These are phyloP conservation scores for Dipodomys spectabilis DNA, from an alignment of 2,113 vertebrate genomes.

Conservation along the genomic window DNA sequence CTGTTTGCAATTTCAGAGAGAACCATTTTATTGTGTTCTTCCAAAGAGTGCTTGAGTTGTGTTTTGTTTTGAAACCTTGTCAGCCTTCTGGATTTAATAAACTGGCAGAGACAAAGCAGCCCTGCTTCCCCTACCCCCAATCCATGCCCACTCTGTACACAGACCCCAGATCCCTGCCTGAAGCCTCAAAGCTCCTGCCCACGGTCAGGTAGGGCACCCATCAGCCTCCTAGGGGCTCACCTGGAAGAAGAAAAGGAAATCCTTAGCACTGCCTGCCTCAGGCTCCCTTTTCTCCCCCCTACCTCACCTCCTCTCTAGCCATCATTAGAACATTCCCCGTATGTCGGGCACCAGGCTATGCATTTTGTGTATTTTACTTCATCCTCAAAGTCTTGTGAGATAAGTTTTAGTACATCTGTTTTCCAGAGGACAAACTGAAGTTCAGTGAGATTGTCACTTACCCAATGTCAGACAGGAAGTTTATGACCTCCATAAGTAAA, in stretches of 20 bases:
- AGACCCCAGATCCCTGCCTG: neutral
- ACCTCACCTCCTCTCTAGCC: neutral
- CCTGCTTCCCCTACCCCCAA: constrained; percentile 43
- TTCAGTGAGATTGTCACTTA: neutral
- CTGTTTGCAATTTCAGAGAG: constrained; percentile 81
- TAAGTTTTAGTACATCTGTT: neutral
- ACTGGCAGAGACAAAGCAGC: constrained; percentile 72
- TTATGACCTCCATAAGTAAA: neutral
- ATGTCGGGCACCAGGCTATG: neutral
- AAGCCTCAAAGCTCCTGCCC: constrained; percentile 25
- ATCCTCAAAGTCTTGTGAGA: neutral
- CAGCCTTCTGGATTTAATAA: constrained; percentile 80
- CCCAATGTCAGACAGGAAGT: neutral
- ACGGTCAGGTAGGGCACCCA: neutral
- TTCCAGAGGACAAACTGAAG: neutral
- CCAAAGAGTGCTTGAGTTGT: constrained; percentile 71
- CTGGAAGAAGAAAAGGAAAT: constrained; percentile 33
- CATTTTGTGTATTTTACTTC: neutral
- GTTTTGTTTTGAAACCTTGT: constrained; percentile 71
- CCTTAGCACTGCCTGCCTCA: neutral
- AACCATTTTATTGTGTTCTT: constrained; percentile 80
- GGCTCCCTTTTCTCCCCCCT: neutral
- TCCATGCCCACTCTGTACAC: neutral
- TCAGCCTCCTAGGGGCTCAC: neutral
- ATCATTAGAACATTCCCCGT: neutral